These are phyloP conservation scores for Halichondria panicea DNA, from an alignment of 37 sponge, comb jelly and placozoan genomes.

Conservation along the genomic window DNA sequence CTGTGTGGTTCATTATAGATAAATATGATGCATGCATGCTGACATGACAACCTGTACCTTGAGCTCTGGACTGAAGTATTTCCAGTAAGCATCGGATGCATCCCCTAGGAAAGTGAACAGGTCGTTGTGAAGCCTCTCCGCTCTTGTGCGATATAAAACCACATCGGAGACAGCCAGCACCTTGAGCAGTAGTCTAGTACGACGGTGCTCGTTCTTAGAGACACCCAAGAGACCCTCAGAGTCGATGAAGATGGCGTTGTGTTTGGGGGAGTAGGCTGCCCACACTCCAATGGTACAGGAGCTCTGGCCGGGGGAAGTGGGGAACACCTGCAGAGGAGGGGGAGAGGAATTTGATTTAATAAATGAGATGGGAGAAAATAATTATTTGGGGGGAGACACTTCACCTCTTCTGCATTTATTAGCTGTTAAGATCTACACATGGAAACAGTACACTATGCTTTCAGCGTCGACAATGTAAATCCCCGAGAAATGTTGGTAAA, in stretches of 20 bases:
- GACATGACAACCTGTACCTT: slow-evolving; percentile 1
- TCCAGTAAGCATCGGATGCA: slow-evolving; percentile 86
- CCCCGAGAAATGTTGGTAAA: too few species aligned
- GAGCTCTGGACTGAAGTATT: slow-evolving; percentile 82
- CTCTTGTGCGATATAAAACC: slow-evolving; percentile 85
- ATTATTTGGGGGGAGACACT: too few species aligned
- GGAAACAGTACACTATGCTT: too few species aligned
- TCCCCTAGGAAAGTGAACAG: slow-evolving; percentile 88
- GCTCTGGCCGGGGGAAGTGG: slow-evolving; percentile 60
- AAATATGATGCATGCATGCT: neutral
- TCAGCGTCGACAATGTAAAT: too few species aligned
- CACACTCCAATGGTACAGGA: slow-evolving; percentile 94
- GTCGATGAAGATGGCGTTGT: slow-evolving; percentile 79
- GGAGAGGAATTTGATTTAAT: neutral
- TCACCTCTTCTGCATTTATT: too few species aligned
- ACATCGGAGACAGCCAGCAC: slow-evolving; percentile 96
- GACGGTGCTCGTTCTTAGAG: slow-evolving; percentile 63
- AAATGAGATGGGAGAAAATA: neutral
- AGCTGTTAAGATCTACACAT: too few species aligned
- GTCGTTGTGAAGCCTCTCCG: slow-evolving; percentile 94
- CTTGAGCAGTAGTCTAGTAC: slow-evolving; percentile 82
- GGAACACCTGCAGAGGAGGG: slow-evolving; percentile 52
- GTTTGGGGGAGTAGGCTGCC: slow-evolving; percentile 71
- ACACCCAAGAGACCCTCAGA: slow-evolving; percentile 92
- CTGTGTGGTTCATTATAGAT: neutral